A percentile compares a stretch with the other conserved stretches of the same genome.
Conservation (phyloP, 2,113 vertebrate genomes). For the Bubo scandiacus region DNA sequence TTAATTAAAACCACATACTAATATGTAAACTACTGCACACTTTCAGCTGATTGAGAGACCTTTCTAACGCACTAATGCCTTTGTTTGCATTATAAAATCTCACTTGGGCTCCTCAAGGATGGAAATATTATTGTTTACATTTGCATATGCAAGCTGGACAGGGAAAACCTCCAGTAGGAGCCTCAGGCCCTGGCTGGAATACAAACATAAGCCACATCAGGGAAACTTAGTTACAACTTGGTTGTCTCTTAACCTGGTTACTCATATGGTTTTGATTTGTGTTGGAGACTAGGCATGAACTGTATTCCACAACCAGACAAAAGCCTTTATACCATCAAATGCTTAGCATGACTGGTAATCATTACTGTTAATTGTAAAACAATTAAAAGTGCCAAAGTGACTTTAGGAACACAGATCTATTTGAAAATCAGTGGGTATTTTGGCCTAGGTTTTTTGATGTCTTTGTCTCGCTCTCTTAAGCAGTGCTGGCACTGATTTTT, state of each 20-base stretch:
- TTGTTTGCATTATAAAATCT: background rate
- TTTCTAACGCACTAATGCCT: background rate
- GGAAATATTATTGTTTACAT: background rate
- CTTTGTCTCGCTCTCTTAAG: background rate
- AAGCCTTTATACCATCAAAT: background rate
- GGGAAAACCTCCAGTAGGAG: background rate
- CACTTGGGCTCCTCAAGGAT: background rate
- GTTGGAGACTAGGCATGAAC: background rate
- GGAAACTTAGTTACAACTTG: background rate
- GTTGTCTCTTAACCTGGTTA: conserved; percentile 17
- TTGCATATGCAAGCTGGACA: background rate
- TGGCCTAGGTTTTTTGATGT: background rate
- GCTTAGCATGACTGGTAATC: background rate
- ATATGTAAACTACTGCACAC: background rate
- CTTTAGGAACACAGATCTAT: background rate
- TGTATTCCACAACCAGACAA: background rate
- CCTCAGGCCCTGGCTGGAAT: background rate
- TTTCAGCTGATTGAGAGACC: background rate
- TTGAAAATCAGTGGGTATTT: background rate
- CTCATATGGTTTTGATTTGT: background rate
- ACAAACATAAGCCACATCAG: background rate
- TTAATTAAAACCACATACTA: background rate
- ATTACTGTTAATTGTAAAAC: background rate
- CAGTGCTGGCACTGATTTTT: background rate
- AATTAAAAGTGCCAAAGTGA: background rate